phyloP scores from a whole-genome alignment of 2,113 vertebrate genomes.

The Anas platyrhynchos region DNA sequence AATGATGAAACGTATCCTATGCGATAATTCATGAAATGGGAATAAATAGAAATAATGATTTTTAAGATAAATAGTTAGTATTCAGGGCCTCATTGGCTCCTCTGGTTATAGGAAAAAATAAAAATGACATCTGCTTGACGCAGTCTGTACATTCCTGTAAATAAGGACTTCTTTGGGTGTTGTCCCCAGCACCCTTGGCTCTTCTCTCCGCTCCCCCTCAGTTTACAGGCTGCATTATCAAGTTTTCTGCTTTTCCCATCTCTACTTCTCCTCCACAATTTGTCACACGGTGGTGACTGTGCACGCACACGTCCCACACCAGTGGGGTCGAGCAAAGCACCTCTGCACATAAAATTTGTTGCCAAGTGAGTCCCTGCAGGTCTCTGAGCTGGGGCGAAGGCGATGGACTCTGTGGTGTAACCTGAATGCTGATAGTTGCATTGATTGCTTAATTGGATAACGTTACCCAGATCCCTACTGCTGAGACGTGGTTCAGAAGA shows the following conservation, averaged over 20 bases:
- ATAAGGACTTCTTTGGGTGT: neutral
- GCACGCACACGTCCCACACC: neutral
- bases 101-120: too few species aligned
- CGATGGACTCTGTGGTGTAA: neutral
- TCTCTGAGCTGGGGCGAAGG: neutral
- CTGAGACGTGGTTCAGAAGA: neutral
- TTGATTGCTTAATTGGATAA: neutral
- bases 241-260: neutral
- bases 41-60: too few species aligned
- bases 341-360: neutral
- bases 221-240: neutral
- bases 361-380: neutral
- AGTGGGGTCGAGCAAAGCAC: neutral
- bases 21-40: neutral
- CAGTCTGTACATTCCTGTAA: too few species aligned
- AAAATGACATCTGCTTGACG: too few species aligned
- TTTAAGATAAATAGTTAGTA: too few species aligned
- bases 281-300: too few species aligned
- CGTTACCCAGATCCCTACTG: neutral
- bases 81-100: too few species aligned
- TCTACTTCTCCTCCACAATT: neutral
- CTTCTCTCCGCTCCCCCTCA: neutral
- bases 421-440: neutral
- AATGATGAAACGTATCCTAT: neutral
- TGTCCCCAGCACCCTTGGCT: neutral